A percentile compares a stretch with the other conserved stretches of the same genome.
Conservation (phyloP, 1,140 invertebrate genomes). For the Cheumatopsyche charites region DNA sequence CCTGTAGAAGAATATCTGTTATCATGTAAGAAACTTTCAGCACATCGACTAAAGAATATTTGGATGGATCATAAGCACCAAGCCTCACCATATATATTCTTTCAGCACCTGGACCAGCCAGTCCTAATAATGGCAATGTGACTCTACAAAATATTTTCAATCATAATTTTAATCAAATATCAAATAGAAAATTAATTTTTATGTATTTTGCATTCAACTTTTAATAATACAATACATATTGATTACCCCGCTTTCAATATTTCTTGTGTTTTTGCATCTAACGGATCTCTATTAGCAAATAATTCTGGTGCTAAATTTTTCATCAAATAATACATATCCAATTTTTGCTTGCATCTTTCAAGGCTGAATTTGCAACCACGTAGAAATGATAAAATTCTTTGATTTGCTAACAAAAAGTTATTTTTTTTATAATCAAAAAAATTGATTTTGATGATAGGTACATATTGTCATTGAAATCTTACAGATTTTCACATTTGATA, state of each 20-base stretch:
- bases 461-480: neutral
- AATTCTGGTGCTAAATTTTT: conserved; percentile 65
- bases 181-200: too few species aligned
- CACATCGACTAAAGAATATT: conserved; percentile 50
- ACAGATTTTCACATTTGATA: conserved; percentile 50
- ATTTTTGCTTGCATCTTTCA: conserved; percentile 68
- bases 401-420: conserved; percentile 57
- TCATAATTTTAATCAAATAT: too few species aligned
- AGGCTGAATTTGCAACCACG: conserved; percentile 71
- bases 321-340: conserved; percentile 69
- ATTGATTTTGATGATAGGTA: too few species aligned
- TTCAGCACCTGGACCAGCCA: conserved; percentile 47
- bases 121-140: conserved; percentile 52
- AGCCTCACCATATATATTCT: conserved; percentile 51
- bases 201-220: too few species aligned
- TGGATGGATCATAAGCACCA: conserved; percentile 49
- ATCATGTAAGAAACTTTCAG: conserved; percentile 52
- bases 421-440: too few species aligned
- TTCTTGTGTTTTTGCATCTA: conserved; percentile 18
- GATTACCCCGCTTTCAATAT: conserved; percentile 31
- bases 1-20: conserved; percentile 53
- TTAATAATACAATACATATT: too few species aligned
- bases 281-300: conserved; percentile 31
- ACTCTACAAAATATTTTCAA: conserved; percentile 53
- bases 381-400: conserved; percentile 67